Evolutionary conservation across 2,113 vertebrate genomes (phyloP).

Genomic region (Cyphomyrus plagiostoma): DNA sequence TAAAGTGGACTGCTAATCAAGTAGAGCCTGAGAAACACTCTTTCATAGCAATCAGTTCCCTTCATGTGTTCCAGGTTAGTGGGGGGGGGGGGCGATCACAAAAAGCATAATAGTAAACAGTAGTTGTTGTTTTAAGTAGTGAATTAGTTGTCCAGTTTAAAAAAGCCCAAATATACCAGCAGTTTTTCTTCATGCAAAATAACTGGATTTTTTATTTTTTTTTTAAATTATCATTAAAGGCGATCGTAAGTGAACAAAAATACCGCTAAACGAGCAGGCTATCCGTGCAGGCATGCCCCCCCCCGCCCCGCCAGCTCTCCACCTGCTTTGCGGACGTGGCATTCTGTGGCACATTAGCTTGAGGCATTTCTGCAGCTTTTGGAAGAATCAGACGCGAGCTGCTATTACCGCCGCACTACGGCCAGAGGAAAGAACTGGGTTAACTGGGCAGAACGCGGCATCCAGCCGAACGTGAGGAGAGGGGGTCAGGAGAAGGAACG

Average conservation of each 20-base stretch:
- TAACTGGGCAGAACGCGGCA: not conserved
- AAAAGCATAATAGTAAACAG: slow-evolving; percentile 36
- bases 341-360: not conserved
- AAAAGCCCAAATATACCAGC: slow-evolving; percentile 29
- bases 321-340: slow-evolving; percentile 17
- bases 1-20: slow-evolving; percentile 9
- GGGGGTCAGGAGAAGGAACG: not conserved
- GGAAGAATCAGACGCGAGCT: not conserved
- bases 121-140: slow-evolving; percentile 27
- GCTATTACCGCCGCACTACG: not conserved
- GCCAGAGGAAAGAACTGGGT: slow-evolving; percentile 13
- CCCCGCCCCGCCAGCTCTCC: not conserved
- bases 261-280: not conserved
- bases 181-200: slow-evolving; percentile 14
- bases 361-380: not conserved
- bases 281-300: not conserved
- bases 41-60: slow-evolving; percentile 21
- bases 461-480: not conserved
- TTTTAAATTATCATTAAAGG: not conserved
- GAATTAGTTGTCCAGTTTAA: slow-evolving; percentile 21
- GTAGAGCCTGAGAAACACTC: slow-evolving; percentile 23
- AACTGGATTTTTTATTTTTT: not conserved
- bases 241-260: not conserved
- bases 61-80: not conserved
- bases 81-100: slow-evolving; percentile 27